Percentiles rank a stretch among this genome's conserved stretches.
phyloP scores from a whole-genome alignment of 2,797 vertebrate genomes.

The Melanotaenia nigrans region DNA sequence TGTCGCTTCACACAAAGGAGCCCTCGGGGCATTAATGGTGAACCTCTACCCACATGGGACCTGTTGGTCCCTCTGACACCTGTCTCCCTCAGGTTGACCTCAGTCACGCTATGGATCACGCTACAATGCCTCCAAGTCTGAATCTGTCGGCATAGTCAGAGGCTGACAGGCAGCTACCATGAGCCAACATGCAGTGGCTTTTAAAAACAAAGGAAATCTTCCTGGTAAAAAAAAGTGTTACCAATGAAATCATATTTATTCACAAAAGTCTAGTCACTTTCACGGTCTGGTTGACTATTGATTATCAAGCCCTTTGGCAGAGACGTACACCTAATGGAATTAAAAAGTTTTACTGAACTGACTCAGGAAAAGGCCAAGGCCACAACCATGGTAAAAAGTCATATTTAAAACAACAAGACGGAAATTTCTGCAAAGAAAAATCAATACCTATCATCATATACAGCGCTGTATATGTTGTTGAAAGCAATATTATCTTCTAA shows the following conservation, averaged over 20 bases:
- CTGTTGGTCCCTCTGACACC: constrained; percentile 80
- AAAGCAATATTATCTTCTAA: constrained; percentile 41
- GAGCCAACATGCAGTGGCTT: constrained; percentile 28
- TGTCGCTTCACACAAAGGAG: constrained; percentile 69
- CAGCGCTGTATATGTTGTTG: constrained; percentile 6
- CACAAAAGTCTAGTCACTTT: constrained; percentile 68
- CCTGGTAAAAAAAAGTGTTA: constrained; percentile 44
- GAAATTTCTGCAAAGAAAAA: constrained; percentile 41
- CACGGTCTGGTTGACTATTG: constrained; percentile 70
- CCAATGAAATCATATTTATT: constrained; percentile 71
- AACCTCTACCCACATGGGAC: constrained; percentile 76
- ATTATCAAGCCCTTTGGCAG: constrained; percentile 61
- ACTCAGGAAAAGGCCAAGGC: constrained; percentile 66
- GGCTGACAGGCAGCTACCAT: constrained; percentile 66
- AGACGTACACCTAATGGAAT: constrained; percentile 69
- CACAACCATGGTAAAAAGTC: constrained; percentile 32
- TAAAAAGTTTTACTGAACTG: constrained; percentile 68
- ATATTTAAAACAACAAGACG: constrained; percentile 36
- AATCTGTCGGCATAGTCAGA: constrained; percentile 47
- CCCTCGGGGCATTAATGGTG: constrained; percentile 69
- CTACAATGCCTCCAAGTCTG: constrained; percentile 70
- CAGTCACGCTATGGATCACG: constrained; percentile 74
- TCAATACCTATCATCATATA: constrained; percentile 60
- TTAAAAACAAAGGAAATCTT: constrained; percentile 47
- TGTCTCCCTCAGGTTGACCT: constrained; percentile 78